Evolutionary conservation across 1,140 invertebrate genomes (phyloP).

Genomic region (Apis cerana): DNA sequence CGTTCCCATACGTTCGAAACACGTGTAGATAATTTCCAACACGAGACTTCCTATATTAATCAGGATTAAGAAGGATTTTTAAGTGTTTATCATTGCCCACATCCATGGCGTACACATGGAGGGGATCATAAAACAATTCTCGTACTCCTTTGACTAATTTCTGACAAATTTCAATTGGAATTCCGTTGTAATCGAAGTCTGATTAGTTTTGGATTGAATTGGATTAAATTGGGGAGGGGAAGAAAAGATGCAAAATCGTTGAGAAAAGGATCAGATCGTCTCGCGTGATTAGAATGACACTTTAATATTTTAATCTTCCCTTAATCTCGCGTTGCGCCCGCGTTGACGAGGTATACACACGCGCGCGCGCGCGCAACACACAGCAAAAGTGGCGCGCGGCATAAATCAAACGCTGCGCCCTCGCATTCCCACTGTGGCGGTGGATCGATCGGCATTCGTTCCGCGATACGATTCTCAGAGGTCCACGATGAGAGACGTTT

Average conservation of each 20-base stretch:
- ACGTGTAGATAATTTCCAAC: slow-evolving; percentile 71
- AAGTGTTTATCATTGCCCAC: slow-evolving; percentile 35
- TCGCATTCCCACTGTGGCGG: slow-evolving; percentile 65
- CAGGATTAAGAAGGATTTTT: slow-evolving; percentile 67
- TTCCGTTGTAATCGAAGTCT: no score
- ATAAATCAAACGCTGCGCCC: slow-evolving; percentile 73
- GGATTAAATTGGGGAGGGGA: no score
- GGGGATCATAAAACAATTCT: no score
- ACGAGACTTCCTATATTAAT: slow-evolving; percentile 66
- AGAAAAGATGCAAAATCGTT: no score
- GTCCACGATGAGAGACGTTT: slow-evolving; percentile 66
- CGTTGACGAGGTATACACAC: slow-evolving; percentile 21
- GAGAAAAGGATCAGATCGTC: no score
- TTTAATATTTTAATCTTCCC: slow-evolving; percentile 25
- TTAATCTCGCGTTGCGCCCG: background rate
- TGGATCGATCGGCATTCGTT: slow-evolving; percentile 72
- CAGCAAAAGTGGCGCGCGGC: slow-evolving; percentile 43
- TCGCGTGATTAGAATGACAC: background rate
- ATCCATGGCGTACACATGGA: no score
- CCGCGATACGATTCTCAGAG: slow-evolving; percentile 64
- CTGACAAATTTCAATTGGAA: no score
- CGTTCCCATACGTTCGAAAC: slow-evolving; percentile 70
- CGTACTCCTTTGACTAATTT: no score
- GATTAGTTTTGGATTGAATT: no score
- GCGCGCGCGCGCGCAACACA: background rate